A percentile compares a stretch with the other conserved stretches of the same genome.
These are phyloP conservation scores for Deilephila porcellus DNA, from an alignment of 2,888 invertebrate genomes.

Conservation along the genomic window DNA sequence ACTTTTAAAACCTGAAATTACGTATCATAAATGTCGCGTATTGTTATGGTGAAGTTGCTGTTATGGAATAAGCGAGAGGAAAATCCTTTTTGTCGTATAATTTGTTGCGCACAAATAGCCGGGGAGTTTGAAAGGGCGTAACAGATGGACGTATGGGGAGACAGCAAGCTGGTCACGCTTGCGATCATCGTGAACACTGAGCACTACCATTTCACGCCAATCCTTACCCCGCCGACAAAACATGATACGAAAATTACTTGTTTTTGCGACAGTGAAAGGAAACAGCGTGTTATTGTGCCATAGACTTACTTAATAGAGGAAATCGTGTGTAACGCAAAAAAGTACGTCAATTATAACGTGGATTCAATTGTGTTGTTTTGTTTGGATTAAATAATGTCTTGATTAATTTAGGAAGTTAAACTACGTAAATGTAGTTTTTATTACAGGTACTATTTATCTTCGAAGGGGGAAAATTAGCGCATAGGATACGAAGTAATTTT, in stretches of 20 bases:
- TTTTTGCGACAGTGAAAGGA: slow-evolving; percentile 40
- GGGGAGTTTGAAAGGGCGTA: slow-evolving; percentile 54
- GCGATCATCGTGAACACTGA: slow-evolving; percentile 12
- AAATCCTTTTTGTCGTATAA: slow-evolving; percentile 8
- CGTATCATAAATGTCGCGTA: too few relatives aligned
- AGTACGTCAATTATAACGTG: not conserved
- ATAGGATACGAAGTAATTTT: too few relatives aligned
- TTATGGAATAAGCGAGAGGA: slow-evolving; percentile 4
- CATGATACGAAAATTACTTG: slow-evolving; percentile 39
- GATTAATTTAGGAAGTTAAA: not conserved
- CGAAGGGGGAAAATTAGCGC: too few relatives aligned
- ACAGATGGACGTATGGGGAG: slow-evolving; percentile 50
- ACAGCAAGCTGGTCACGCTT: slow-evolving; percentile 38
- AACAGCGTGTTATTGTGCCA: not conserved
- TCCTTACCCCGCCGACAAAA: slow-evolving; percentile 38
- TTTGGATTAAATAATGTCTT: not conserved
- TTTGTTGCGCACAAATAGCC: slow-evolving; percentile 15
- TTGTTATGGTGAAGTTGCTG: not conserved
- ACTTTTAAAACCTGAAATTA: too few relatives aligned
- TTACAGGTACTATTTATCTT: not conserved
- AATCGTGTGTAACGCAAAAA: not conserved
- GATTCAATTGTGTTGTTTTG: not conserved
- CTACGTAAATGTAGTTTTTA: not conserved
- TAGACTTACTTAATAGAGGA: not conserved
- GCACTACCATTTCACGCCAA: slow-evolving; percentile 45